These are phyloP conservation scores for Coluber constrictor DNA, from an alignment of 2,797 vertebrate species.

Conservation along the genomic window DNA sequence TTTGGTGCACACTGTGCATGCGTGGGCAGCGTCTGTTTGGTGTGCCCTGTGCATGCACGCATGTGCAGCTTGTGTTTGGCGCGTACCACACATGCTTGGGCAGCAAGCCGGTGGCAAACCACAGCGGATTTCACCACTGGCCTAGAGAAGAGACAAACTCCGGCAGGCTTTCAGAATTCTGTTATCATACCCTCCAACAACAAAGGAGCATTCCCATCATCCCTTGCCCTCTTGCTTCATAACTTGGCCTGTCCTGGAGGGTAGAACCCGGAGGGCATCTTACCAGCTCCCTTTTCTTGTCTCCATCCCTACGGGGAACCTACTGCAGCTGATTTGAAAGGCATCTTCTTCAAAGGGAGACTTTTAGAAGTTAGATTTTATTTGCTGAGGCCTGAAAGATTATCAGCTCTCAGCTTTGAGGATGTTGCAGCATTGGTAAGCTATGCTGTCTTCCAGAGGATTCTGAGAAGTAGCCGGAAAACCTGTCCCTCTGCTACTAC, in stretches of 20 bases:
- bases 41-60: too few relatives aligned
- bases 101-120: too few relatives aligned
- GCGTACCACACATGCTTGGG: too few relatives aligned
- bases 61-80: too few relatives aligned
- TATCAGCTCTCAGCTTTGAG: not conserved
- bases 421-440: not conserved
- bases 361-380: not conserved
- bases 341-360: not conserved
- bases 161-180: too few relatives aligned
- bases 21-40: too few relatives aligned
- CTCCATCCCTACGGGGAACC: not conserved
- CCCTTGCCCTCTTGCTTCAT: not conserved
- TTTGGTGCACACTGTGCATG: too few relatives aligned
- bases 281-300: not conserved
- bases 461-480: not conserved
- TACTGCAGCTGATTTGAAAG: not conserved
- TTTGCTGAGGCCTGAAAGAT: not conserved
- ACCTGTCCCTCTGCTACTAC: not conserved
- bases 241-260: not conserved
- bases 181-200: not conserved
- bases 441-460: not conserved
- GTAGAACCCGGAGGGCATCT: not conserved
- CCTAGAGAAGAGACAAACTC: too few relatives aligned
- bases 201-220: not conserved
- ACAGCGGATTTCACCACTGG: too few relatives aligned